Conservation (phyloP, 2,888 invertebrate species). For the Drosophila kuntzei region DNA sequence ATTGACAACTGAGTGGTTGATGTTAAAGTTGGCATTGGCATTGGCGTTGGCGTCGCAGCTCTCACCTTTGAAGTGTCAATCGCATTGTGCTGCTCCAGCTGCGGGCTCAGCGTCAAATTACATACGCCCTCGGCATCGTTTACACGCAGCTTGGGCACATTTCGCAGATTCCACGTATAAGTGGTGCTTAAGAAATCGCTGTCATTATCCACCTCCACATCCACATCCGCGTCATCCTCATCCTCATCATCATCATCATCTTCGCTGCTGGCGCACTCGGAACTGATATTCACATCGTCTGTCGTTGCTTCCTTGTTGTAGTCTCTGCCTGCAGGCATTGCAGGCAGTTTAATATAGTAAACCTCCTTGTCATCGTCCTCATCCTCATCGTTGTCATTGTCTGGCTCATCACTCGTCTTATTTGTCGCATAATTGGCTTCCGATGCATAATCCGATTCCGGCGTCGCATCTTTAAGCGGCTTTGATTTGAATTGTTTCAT, state of each 20-base stretch:
- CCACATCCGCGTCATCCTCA: conserved; percentile 14
- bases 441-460: conserved; percentile 85
- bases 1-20: conserved; percentile 12
- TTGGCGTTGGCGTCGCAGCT: conserved; percentile 51
- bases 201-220: conserved; percentile 48
- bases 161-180: conserved; percentile 83
- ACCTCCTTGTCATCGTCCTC: conserved; percentile 39
- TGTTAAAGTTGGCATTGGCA: conserved; percentile 28
- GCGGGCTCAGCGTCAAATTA: conserved; percentile 46
- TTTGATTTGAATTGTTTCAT: conserved; percentile 49
- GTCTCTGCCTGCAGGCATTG: conserved; percentile 21
- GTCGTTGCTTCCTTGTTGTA: conserved; percentile 3
- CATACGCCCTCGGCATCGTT: conserved; percentile 60
- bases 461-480: conserved; percentile 76
- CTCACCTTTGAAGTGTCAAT: conserved; percentile 58
- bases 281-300: conserved; percentile 17
- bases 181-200: conserved; percentile 82
- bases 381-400: conserved; percentile 41
- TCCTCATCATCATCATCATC: conserved; percentile 26
- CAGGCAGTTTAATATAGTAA: conserved; percentile 65
- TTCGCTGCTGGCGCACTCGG: conserved; percentile 28
- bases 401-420: conserved; percentile 55
- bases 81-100: conserved; percentile 30
- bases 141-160: conserved; percentile 78
- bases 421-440: conserved; percentile 78